Base-by-base conservation (phyloP, 1,140 invertebrate species). In the Charaxes varanes region DNA sequence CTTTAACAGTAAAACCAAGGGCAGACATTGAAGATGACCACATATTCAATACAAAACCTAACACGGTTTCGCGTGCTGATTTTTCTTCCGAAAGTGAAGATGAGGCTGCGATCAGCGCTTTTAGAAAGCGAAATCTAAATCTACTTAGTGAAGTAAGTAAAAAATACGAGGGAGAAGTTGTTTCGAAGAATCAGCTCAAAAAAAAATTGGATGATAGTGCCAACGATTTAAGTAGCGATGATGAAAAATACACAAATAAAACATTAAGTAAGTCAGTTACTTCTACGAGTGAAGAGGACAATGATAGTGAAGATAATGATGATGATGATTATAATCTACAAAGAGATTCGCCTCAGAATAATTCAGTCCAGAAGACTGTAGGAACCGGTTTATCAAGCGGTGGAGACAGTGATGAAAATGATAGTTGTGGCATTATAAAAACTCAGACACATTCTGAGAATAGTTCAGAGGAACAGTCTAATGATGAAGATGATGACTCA, bases 141-240 rank as follows among this genome's bases (percentile, higher is more conserved):
- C 72, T 90, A 28, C 60, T 94, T 8, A 89, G 88, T 42, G 88
- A 93, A 48, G 58, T 89, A 14, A 91, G 92, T 72, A 85, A 87
- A 42, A 90, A 89, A 40, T 95, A 95, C 73, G 87, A 88, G 27
- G 93, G 92, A 0, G 88, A 89, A 82, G 89, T 15, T 22, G 22
- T 35, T 6, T 21, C 16, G 7, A 24, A 15, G 31, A 27, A n/a
- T n/a, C n/a, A n/a, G n/a, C n/a, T n/a, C n/a, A n/a, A n/a, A n/a
- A n/a, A 16, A 27, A 24, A 31, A 17, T 16, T 31, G 12, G 21
- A 11, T 12, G 26, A 12, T 4, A 6, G 10, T 11, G 17, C 21
- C 1, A 17, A 41, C 15, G n/a, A 4, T 13, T 32, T 22, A 7
- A 14, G 15, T 5, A 24, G 16, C 13, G 24, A 27, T 11, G 23